Evolutionary conservation across 2,888 invertebrate genomes (phyloP).

Genomic region (Coelopa pilipes): DNA sequence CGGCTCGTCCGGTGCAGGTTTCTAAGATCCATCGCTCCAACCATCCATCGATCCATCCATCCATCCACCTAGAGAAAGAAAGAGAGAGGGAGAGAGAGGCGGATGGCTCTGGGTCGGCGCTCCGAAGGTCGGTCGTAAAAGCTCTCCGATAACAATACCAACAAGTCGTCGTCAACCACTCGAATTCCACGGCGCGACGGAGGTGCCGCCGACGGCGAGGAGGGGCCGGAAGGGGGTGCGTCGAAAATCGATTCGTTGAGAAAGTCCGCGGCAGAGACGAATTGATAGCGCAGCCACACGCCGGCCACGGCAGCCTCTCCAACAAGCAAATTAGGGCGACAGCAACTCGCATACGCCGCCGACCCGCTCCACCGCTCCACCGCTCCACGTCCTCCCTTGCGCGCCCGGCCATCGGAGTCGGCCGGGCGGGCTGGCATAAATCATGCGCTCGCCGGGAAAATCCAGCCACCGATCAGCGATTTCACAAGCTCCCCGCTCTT

Average conservation of each 20-base stretch:
- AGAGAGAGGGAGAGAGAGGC: too few species aligned
- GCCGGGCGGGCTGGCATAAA: too few species aligned
- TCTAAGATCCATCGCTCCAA: too few species aligned
- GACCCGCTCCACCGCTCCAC: not conserved
- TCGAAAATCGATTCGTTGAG: conserved; percentile 10
- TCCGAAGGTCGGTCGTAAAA: conserved; percentile 4
- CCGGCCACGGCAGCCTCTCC: not conserved
- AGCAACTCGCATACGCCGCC: not conserved
- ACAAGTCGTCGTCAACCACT: too few species aligned
- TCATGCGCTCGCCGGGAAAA: not conserved
- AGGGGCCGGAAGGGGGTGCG: not conserved
- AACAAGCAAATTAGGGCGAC: conserved; percentile 12
- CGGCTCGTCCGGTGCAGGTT: too few species aligned
- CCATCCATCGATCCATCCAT: too few species aligned
- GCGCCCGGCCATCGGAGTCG: not conserved
- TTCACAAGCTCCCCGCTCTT: not conserved
- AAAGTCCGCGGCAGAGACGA: not conserved
- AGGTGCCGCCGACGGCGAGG: too few species aligned
- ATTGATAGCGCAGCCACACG: too few species aligned
- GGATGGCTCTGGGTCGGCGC: not conserved
- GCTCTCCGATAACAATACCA: not conserved
- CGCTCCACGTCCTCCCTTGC: too few species aligned
- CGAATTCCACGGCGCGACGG: too few species aligned
- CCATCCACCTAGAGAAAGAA: too few species aligned
- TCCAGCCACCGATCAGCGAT: not conserved